Conservation (phyloP, 1,140 invertebrate species). For the Lordiphosa mommai region DNA sequence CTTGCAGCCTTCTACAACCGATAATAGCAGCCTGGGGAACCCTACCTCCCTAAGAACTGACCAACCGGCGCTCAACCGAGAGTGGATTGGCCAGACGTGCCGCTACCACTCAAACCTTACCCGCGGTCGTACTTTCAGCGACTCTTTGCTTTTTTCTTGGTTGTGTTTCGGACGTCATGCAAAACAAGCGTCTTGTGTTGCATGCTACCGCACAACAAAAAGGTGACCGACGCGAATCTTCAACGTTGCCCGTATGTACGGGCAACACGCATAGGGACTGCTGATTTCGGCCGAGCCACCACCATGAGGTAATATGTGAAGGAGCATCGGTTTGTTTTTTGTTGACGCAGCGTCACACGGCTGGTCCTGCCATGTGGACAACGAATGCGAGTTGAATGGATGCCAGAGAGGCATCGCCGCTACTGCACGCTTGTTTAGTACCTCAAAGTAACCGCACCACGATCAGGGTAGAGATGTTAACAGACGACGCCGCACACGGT, state of each 20-base stretch:
- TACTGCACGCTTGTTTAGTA: background rate
- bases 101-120: background rate
- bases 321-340: background rate
- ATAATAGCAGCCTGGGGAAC: too few relatives aligned
- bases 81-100: constrained; percentile 4
- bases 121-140: background rate
- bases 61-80: too few relatives aligned
- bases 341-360: background rate
- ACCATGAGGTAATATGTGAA: background rate
- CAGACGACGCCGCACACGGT: background rate
- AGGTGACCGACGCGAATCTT: background rate
- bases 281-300: constrained; percentile 1
- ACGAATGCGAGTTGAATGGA: background rate
- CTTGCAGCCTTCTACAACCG: too few relatives aligned
- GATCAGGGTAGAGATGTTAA: background rate
- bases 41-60: too few relatives aligned
- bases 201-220: background rate
- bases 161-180: background rate
- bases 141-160: too few relatives aligned
- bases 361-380: background rate
- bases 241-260: background rate
- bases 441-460: background rate
- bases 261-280: background rate
- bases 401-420: background rate
- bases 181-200: background rate